Conservation (phyloP, 2,797 vertebrate species). For the Poeciliopsis turneri region DNA sequence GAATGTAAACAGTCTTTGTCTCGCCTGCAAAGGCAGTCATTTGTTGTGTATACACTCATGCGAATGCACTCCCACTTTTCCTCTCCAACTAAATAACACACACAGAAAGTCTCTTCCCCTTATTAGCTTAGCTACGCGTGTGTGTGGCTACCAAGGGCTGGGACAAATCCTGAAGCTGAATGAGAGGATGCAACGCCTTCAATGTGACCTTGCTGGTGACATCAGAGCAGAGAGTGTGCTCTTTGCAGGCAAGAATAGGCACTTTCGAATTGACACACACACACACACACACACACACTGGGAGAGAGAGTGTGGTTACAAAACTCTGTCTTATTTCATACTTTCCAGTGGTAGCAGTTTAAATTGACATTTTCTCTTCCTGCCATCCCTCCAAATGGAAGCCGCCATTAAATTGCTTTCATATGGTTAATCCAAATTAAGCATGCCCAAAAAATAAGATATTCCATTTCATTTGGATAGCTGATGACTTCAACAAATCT, state of each 20-base stretch:
- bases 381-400: constrained; percentile 68
- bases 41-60: constrained; percentile 46
- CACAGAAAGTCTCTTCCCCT: constrained; percentile 3
- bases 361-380: constrained; percentile 78
- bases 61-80: constrained; percentile 22
- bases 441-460: constrained; percentile 75
- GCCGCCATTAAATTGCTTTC: constrained; percentile 78
- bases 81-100: constrained; percentile 4
- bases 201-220: constrained; percentile 74
- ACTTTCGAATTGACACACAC: constrained; percentile 33
- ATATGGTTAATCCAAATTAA: constrained; percentile 83
- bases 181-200: constrained; percentile 60
- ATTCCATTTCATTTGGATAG: constrained; percentile 77
- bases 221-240: constrained; percentile 45
- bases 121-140: constrained; percentile 30
- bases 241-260: constrained; percentile 25
- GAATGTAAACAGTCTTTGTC: constrained; percentile 56
- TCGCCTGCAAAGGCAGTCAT: constrained; percentile 26
- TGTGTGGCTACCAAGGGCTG: constrained; percentile 28
- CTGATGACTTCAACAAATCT: constrained; percentile 74
- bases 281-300: constrained; percentile 21
- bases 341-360: constrained; percentile 76
- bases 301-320: constrained; percentile 44
- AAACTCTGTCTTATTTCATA: constrained; percentile 73
- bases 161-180: constrained; percentile 52